Base-by-base conservation (phyloP, 2,888 invertebrate species). In the Melanostoma mellinum region DNA sequence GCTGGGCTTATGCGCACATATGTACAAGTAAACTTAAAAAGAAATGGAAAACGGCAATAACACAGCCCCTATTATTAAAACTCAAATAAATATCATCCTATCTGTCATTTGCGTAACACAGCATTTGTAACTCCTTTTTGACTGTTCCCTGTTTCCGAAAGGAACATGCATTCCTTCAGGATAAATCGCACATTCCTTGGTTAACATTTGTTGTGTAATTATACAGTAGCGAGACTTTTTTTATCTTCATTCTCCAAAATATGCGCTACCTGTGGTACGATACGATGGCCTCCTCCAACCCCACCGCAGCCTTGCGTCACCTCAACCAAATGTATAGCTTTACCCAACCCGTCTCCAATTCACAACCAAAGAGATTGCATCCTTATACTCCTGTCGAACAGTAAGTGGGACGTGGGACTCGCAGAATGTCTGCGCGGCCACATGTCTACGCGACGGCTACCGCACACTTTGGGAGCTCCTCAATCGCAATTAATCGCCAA, bases 401-500 rank as follows among this genome's bases (percentile, higher is more conserved):
- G 2, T 50, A 65, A 76, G 44, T 58, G 69, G 69, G 30, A 36
- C 33, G 44, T 58, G 69, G 69, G 30, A 36, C 33, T 40, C 53
- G 5, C 35, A 33, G 46, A 46, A 40, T 20, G 69, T 63, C 71
- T 65, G 36, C 42, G 71, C 80, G 65, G 65, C 71, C 33, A 4
- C 44, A 69, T 71, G 75, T 65, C 75, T 75, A 50, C 75, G 53
- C 61, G 0, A 33, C 52, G 58, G 71, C 72, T 65, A 67, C 74
- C 69, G 20, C 20, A 74, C 79, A 74, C 69, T 69, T 78, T 72
- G 69, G 74, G 42, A 58, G 65, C 78, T 74, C 65, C 65, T 67
- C 79, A 71, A 56, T 79, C 67, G 79, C 84, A 84, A 84, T 84
- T 79, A 84, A 84, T 84, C 74, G 84, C 61, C 74, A 48, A 50